These are phyloP conservation scores for Picus viridis DNA, from an alignment of 2,797 vertebrate species.

Conservation along the genomic window DNA sequence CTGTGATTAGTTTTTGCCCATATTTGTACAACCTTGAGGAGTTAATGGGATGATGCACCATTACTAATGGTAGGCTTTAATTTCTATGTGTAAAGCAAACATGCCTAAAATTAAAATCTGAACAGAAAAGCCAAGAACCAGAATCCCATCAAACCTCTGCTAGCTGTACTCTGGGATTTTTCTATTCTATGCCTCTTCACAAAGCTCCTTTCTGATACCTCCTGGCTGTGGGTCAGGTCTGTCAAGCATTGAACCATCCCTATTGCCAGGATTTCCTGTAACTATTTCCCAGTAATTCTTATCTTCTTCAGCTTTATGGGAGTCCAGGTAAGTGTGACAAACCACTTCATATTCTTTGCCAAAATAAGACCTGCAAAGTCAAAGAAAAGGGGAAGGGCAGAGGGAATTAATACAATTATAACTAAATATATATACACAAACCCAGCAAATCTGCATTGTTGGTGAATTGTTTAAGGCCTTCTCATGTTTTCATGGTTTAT, in stretches of 20 bases:
- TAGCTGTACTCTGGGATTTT: background rate
- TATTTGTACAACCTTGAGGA: background rate
- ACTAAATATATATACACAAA: background rate
- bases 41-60: background rate
- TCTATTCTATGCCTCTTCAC: background rate
- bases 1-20: background rate
- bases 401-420: background rate
- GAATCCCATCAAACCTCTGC: background rate
- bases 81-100: background rate
- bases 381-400: background rate
- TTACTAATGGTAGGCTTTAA: background rate
- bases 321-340: constrained; percentile 88
- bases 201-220: background rate
- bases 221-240: background rate
- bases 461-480: background rate
- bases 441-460: background rate
- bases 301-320: constrained; percentile 85
- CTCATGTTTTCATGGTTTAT: background rate
- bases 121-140: background rate
- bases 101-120: background rate
- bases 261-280: constrained; percentile 78
- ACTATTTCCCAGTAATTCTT: constrained; percentile 90
- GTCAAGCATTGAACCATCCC: constrained; percentile 65
- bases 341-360: constrained; percentile 89
- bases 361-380: constrained; percentile 82